Evolutionary conservation across 2,797 vertebrate genomes (phyloP).

Genomic region (Spondyliosoma cantharus): DNA sequence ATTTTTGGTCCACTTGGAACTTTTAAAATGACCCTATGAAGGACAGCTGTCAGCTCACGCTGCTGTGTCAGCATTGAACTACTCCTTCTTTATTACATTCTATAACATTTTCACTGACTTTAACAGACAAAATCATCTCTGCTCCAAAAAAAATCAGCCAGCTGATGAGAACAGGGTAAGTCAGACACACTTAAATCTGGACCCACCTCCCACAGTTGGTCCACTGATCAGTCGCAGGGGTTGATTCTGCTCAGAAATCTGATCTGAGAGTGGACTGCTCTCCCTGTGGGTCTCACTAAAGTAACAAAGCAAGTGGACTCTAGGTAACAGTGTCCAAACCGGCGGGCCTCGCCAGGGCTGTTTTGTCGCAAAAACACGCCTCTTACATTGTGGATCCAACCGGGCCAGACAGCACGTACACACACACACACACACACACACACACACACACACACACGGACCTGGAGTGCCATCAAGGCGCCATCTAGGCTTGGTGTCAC

Average conservation of each 20-base stretch:
- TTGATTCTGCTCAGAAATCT: not conserved
- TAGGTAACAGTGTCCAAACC: conserved; percentile 49
- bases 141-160: not conserved
- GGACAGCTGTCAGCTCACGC: not conserved
- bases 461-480: conserved; percentile 47
- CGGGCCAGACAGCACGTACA: conserved; percentile 40
- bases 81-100: not conserved
- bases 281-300: not conserved
- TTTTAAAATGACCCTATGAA: not conserved
- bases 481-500: conserved; percentile 67
- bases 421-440: not conserved
- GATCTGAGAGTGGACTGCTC: not conserved
- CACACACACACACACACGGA: not conserved
- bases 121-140: not conserved
- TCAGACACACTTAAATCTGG: not conserved
- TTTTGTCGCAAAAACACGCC: conserved; percentile 45
- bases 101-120: not conserved
- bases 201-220: conserved; percentile 1
- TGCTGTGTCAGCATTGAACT: not conserved
- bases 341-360: conserved; percentile 52
- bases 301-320: conserved; percentile 68
- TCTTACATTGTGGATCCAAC: conserved; percentile 36
- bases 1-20: not conserved
- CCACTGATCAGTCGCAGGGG: not conserved
- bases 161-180: conserved; percentile 3